Evolutionary conservation across 2,888 invertebrate species (phyloP), one percentile per base, ranked within the genome.

Genomic region (Pammene fasciana): DNA sequence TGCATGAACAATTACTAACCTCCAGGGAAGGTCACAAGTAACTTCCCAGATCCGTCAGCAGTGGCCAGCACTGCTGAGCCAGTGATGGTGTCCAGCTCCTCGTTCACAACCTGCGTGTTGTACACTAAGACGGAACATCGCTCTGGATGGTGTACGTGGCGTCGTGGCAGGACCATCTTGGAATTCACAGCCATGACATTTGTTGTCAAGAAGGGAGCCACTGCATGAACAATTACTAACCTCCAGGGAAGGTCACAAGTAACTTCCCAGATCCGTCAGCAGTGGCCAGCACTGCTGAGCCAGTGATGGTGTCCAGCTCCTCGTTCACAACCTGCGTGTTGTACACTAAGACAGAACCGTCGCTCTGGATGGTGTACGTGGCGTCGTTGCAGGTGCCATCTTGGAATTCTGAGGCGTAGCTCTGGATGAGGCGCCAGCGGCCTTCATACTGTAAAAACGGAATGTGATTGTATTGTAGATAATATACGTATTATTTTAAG

Each of bases 221-320:
- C n/a, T n/a, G 36, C n/a, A n/a, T n/a, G n/a, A n/a, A n/a, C n/a
- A n/a, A n/a, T 7, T 38, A 38, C 79, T 79, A 75, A 84, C 85
- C 65, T 48, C 62, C 72, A 18, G 84, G 83, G 78, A 84, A 83
- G 0, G 13, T 70, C 9, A 70, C 70, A 34, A 70, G 59, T 26
- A 94, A 80, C 80, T 93, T 94, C 7, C 90, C 86, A 57, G 89
- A 89, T 56, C 87, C 87, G 11, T 83, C 75, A 71, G 80, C 79
- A 16, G 83, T 84, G 16, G 83, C 79, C 26, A 85, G 73, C 67
- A 77, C 82, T 0, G 87, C 93, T 18, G 80, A 78, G 1, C 93
- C 94, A 14, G 65, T 67, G 13, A 73, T 73, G 1, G 64, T 55
- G 8, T 68, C 67, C 48, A 73, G 26, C 0, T 18, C 26, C n/a